These are phyloP conservation scores for Tipula unca DNA, from an alignment of 2,888 invertebrate genomes.

Conservation along the genomic window DNA sequence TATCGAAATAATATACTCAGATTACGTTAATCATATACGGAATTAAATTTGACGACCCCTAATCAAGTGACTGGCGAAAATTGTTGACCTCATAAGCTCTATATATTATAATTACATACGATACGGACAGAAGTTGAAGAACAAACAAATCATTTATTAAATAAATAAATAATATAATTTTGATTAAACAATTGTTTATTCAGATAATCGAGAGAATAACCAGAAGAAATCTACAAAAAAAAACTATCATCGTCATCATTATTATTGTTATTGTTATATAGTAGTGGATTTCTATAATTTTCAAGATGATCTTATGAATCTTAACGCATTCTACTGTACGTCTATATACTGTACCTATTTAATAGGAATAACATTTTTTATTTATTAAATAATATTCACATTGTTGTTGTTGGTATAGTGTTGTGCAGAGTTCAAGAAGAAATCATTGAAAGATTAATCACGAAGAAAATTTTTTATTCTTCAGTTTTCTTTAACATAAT, in stretches of 20 bases:
- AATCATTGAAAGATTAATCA: conserved; percentile 8
- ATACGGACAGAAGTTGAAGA: not conserved
- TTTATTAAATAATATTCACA: not conserved
- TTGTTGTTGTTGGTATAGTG: not conserved
- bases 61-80: not conserved
- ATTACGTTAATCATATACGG: not conserved
- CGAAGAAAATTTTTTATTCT: not conserved
- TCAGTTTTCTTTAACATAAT: not conserved
- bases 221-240: not conserved
- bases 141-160: not conserved
- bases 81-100: not conserved
- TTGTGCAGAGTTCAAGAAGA: not conserved
- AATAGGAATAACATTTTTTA: not conserved
- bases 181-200: conserved; percentile 8
- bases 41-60: not conserved
- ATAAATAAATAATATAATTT: conserved; percentile 1
- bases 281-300: not conserved
- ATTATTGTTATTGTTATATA: not conserved
- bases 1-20: not conserved
- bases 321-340: not conserved
- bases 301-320: conserved; percentile 14
- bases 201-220: not conserved
- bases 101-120: not conserved
- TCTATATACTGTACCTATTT: not conserved
- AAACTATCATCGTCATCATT: not conserved